Evolutionary conservation across 2,888 invertebrate genomes (phyloP), one percentile per base, ranked within the genome.

Genomic region (Hirudinaria manillensis): DNA sequence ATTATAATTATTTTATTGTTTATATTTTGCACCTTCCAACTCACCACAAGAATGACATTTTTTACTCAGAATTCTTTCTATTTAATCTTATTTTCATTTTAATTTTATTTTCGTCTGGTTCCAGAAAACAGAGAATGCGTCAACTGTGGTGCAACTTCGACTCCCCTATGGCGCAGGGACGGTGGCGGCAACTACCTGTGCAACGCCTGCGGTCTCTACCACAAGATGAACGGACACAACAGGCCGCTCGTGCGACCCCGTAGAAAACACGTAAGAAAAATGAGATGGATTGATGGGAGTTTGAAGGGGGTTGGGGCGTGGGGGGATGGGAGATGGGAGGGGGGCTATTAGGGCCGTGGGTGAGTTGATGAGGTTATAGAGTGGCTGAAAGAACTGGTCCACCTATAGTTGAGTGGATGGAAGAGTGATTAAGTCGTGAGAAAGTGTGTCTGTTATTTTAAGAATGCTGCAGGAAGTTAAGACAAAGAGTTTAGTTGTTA

Each of bases 221-320:
- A 95, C 88, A 96, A 96, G 89, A 97, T 97, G 93, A 98, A 98
- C 88, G 96, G 97, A 84, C 93, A 94, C 89, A 96, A 95, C 88
- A 89, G 97, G 82, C 97, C 97, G 78, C 89, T 99, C 83, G 94
- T 96, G 84, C 97, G 97, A 88, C 97, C 97, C 80, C 94, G 94
- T 86, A 93, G 96, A 88, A 90, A 97, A 89, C 91, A 97, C 91
- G 96, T 75, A 3, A 29, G 55, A 36, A 10, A 13, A 7, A 13
- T 68, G 21, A 24, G 27, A 65, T 24, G 66, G 13, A 24, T 32
- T n/a, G 32, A 36, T 7, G 61, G 3, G 27, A 56, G 3, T 56
- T 56, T 6, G 13, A 3, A 56, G 36, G 10, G 10, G 36, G 4
- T 36, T 6, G 3, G 10, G 10, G 10, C 36, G 36, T 36, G 36